Evolutionary conservation across 30 jellyfish, hydroid and myxozoan genomes (phyloP).

Genomic region (Calvadosia cruxmelitensis): DNA sequence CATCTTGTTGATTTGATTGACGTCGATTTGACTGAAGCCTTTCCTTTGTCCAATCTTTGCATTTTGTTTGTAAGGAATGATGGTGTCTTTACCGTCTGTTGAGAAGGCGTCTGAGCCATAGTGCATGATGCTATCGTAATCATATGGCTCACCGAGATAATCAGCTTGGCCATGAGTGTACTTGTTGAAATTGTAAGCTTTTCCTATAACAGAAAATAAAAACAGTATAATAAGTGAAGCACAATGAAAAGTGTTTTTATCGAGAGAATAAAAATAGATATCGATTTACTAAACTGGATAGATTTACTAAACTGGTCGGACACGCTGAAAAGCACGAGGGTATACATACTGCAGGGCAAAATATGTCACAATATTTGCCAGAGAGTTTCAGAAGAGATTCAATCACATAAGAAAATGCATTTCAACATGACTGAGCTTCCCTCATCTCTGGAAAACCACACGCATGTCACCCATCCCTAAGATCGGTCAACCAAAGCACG

Average conservation of each 20-base stretch:
- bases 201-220: neutral
- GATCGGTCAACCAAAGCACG: no score
- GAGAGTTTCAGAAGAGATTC: no score
- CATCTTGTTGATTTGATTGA: neutral
- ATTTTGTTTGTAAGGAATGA: neutral
- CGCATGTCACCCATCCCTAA: no score
- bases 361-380: no score
- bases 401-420: no score
- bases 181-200: neutral
- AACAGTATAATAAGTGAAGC: neutral
- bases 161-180: conserved; percentile 1
- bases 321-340: no score
- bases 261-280: neutral
- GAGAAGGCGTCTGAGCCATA: conserved; percentile 5
- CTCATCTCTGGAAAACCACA: no score
- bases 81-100: conserved; percentile 1
- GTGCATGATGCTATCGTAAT: conserved; percentile 3
- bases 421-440: no score
- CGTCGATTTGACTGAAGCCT: conserved; percentile 13
- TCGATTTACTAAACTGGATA: no score
- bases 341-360: no score
- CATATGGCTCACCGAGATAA: conserved; percentile 5
- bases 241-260: neutral
- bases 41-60: conserved; percentile 9
- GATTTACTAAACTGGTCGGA: no score